Percentiles rank a stretch among this genome's conserved stretches.
These are phyloP conservation scores for Sinocyclocheilus maitianheensis DNA, from an alignment of 2,113 vertebrate genomes.

Conservation along the genomic window DNA sequence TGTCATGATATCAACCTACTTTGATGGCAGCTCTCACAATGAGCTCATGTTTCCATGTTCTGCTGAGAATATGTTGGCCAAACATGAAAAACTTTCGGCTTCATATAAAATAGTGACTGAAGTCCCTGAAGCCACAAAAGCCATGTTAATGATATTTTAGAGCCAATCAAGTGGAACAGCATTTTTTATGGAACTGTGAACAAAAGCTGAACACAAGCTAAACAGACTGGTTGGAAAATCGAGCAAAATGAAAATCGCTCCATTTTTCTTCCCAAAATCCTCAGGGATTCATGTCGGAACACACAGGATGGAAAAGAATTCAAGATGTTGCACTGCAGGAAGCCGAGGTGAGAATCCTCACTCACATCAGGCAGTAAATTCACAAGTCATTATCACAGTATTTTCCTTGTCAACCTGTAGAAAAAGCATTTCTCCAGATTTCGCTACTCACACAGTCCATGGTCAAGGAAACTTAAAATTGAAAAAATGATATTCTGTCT, in stretches of 20 bases:
- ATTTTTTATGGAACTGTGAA: neutral
- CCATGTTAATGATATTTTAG: neutral
- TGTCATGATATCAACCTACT: neutral
- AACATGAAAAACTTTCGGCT: neutral
- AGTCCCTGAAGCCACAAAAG: neutral
- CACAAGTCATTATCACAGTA: constrained; percentile 35
- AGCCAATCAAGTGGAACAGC: neutral
- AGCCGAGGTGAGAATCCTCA: constrained; percentile 1
- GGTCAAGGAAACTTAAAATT: neutral
- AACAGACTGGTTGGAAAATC: neutral
- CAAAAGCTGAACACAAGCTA: neutral
- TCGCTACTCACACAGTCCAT: neutral
- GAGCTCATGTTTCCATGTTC: neutral
- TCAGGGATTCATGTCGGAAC: constrained; percentile 41
- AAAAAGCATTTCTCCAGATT: constrained; percentile 40
- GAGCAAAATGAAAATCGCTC: constrained; percentile 13
- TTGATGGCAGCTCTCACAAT: neutral
- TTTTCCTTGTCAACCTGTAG: neutral
- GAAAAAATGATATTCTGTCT: constrained; percentile 1
- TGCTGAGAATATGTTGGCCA: neutral
- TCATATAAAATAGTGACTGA: neutral
- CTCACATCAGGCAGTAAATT: constrained; percentile 20
- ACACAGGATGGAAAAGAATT: constrained; percentile 39
- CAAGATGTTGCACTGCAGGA: constrained; percentile 39
- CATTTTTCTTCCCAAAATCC: constrained; percentile 45